A percentile compares a stretch with the other conserved stretches of the same genome.
These are phyloP conservation scores for Orbicella faveolata DNA, from an alignment of 64 coral and sea anemone species.

Conservation along the genomic window DNA sequence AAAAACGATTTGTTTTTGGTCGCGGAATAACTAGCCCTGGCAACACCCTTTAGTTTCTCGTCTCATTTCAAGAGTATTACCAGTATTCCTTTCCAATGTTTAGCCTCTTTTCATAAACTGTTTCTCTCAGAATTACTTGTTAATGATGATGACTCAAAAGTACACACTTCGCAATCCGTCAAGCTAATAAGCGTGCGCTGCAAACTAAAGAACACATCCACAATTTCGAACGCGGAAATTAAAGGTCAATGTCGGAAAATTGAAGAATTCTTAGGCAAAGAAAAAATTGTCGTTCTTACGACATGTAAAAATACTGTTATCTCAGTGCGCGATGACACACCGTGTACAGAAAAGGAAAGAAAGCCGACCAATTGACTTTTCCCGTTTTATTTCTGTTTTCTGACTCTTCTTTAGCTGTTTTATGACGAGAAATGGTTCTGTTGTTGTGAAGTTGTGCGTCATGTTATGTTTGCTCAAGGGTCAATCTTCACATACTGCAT, in stretches of 20 bases:
- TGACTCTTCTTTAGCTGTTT: not conserved
- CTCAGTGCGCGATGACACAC: conserved; percentile 6
- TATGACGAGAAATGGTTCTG: not conserved
- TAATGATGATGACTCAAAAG: conserved; percentile 13
- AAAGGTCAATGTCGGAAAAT: not conserved
- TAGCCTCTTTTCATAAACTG: not conserved
- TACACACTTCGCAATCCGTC: not conserved
- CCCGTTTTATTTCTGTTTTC: not conserved
- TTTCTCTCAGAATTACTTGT: not conserved
- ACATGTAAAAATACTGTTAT: conserved; percentile 29
- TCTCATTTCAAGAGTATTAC: not conserved
- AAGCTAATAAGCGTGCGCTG: not conserved
- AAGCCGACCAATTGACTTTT: not conserved
- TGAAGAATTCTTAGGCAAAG: not conserved
- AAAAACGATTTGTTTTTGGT: not conserved
- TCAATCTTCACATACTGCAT: not conserved
- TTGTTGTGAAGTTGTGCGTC: not conserved
- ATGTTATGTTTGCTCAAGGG: not conserved
- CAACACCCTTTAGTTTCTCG: too few relatives aligned
- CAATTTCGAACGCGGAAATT: not conserved
- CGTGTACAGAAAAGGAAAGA: conserved; percentile 4
- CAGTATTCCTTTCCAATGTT: not conserved
- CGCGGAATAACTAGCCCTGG: too few relatives aligned
- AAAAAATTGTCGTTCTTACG: not conserved
- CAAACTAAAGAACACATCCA: not conserved